Percentiles rank a stretch among this genome's conserved stretches.
phyloP scores from a whole-genome alignment of 2,113 vertebrate species.

The Rynchops niger region DNA sequence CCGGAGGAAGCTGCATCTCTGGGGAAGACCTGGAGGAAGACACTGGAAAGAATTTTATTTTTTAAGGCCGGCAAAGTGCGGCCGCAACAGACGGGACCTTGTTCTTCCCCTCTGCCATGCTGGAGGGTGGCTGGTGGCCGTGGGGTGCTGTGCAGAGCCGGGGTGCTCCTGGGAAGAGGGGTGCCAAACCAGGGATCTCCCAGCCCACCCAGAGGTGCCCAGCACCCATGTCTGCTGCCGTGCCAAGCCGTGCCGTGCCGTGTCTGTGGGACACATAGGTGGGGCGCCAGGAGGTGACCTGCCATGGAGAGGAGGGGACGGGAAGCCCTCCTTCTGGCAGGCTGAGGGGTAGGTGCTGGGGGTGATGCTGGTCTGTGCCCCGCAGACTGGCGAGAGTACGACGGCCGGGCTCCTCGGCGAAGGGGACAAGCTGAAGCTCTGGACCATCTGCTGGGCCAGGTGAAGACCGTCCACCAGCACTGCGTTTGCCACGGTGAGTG shows the following conservation, averaged over 20 bases:
- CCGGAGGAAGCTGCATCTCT: not conserved
- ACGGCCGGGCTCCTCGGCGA: conserved; percentile 77
- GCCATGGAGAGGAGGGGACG: not conserved
- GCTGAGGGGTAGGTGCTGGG: not conserved
- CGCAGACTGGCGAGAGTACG: conserved; percentile 86
- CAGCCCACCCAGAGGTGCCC: not conserved
- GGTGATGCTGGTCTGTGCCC: not conserved
- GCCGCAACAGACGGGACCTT: not conserved
- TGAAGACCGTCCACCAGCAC: conserved; percentile 86
- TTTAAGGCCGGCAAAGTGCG: not conserved
- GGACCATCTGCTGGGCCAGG: conserved; percentile 84
- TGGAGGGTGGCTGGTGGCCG: not conserved
- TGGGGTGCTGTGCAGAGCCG: not conserved
- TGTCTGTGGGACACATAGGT: not conserved
- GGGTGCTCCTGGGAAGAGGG: not conserved
- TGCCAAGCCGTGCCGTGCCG: not conserved
- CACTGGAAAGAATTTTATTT: conserved; percentile 13
- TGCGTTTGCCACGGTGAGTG: conserved; percentile 86
- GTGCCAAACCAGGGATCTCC: not conserved
- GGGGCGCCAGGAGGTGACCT: not conserved
- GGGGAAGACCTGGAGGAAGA: conserved; percentile 16
- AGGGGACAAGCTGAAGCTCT: conserved; percentile 83
- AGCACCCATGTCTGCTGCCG: rapidly evolving
- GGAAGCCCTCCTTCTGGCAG: not conserved
- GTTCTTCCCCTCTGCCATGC: not conserved